Percentiles rank a stretch among this genome's conserved stretches.
Conservation (phyloP, 2,113 vertebrate genomes). For the Microcebus jonahi region DNA sequence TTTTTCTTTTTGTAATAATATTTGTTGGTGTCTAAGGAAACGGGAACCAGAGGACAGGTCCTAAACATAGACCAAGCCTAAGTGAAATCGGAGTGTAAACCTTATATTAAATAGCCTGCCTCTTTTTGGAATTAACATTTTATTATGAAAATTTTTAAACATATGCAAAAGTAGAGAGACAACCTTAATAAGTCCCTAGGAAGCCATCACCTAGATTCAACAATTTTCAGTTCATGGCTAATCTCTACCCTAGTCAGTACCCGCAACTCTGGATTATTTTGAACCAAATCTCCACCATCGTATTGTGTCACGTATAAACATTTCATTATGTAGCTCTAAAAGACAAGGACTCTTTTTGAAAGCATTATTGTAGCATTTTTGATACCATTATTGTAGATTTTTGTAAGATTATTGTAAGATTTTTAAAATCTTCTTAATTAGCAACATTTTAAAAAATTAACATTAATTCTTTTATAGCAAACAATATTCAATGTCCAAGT, state of each 20-base stretch:
- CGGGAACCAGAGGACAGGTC: conserved; percentile 1
- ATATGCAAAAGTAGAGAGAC: neutral
- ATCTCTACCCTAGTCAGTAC: neutral
- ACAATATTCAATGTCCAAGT: neutral
- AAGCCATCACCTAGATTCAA: neutral
- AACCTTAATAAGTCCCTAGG: too few species aligned
- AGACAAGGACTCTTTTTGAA: neutral
- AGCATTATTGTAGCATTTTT: neutral
- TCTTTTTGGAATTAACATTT: neutral
- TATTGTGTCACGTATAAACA: neutral
- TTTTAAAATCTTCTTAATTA: neutral
- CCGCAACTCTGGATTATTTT: neutral
- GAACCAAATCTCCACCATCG: neutral
- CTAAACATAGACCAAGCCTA: neutral
- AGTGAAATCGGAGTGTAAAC: neutral
- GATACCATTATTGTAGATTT: neutral
- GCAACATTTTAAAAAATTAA: neutral
- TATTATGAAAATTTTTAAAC: neutral
- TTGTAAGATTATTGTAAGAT: too few species aligned
- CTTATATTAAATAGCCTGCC: neutral
- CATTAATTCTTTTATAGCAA: neutral
- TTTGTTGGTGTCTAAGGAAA: conserved; percentile 73
- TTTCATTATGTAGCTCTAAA: neutral
- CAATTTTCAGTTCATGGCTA: neutral
- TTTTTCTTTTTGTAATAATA: conserved; percentile 66